These are phyloP conservation scores for Epinotia brunnichana DNA, from an alignment of 2,888 invertebrate genomes.

Conservation along the genomic window DNA sequence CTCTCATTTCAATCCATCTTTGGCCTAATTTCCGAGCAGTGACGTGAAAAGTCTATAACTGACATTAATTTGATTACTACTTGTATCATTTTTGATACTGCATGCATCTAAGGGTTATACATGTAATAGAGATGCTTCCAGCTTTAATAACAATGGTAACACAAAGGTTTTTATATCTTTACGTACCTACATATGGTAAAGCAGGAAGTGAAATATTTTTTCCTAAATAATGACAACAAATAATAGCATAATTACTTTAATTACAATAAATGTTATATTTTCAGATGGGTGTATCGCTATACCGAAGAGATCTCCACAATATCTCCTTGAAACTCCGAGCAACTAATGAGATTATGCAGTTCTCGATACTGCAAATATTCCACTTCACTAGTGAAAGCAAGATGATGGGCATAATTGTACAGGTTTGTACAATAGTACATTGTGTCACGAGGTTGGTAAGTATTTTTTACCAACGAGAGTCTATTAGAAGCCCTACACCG, in stretches of 20 bases:
- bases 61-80: no score
- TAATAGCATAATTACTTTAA: not conserved
- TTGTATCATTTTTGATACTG: no score
- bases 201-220: not conserved
- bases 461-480: no score
- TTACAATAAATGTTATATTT: conserved; percentile 36
- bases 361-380: conserved; percentile 89
- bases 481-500: no score
- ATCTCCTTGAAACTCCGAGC: conserved; percentile 87
- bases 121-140: no score
- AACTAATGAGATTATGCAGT: conserved; percentile 85
- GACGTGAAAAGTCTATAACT: no score
- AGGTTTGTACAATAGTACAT: conserved; percentile 67
- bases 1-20: no score
- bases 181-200: not conserved
- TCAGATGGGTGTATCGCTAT: conserved; percentile 85
- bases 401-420: conserved; percentile 96
- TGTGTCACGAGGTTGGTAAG: no score
- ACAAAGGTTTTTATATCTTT: not conserved
- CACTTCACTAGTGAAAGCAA: conserved; percentile 96
- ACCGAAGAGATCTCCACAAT: conserved; percentile 85
- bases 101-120: no score
- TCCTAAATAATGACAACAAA: no score
- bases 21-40: no score
- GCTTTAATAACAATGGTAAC: not conserved